These are phyloP conservation scores for Stichodactyla mertensii DNA, from an alignment of 64 coral and sea anemone genomes.

Conservation along the genomic window DNA sequence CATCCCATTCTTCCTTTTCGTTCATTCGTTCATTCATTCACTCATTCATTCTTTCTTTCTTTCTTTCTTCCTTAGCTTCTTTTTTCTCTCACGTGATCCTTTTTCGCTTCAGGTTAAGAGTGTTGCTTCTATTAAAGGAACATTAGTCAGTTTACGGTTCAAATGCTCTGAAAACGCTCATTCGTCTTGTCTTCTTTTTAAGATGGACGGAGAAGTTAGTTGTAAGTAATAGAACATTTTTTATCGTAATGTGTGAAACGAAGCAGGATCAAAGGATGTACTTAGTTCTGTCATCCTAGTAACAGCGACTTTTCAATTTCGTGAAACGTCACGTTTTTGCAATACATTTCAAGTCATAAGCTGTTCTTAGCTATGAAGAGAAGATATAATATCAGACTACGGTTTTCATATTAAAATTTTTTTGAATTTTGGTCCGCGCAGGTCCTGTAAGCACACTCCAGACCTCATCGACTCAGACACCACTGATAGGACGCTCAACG, in stretches of 20 bases:
- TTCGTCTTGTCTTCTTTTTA: background rate
- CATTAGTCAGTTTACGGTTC: background rate
- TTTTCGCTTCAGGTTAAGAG: background rate
- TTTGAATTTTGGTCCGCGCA: background rate
- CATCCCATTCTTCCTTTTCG: no score
- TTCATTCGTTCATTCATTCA: no score
- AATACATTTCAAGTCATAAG: no score
- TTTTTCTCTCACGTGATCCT: no score
- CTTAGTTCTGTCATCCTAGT: no score
- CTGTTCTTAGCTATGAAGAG: no score
- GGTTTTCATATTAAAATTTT: no score
- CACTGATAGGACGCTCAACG: background rate
- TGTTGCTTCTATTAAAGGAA: background rate
- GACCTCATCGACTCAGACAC: background rate
- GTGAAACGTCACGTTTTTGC: no score
- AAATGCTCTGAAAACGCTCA: background rate
- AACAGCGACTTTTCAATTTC: no score
- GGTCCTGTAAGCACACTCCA: background rate
- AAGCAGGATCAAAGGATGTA: no score
- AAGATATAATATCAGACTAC: no score
- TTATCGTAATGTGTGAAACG: background rate
- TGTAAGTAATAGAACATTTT: background rate
- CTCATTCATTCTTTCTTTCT: background rate
- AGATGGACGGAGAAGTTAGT: background rate
- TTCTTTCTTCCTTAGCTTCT: background rate